phyloP scores from a whole-genome alignment of 2,113 vertebrate species.

The Chascanopsetta lugubris region DNA sequence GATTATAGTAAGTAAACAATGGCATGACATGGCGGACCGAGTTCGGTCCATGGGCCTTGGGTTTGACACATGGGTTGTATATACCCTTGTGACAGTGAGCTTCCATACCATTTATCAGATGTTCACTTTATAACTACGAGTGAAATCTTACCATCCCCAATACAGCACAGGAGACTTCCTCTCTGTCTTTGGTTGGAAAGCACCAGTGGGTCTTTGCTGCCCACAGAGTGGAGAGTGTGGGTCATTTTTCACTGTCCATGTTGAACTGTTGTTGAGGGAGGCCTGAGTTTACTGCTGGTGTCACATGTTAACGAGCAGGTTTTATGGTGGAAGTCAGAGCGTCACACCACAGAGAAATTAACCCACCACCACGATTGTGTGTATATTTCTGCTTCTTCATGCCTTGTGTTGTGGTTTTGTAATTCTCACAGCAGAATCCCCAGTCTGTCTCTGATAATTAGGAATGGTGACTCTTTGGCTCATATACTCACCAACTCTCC shows the following conservation, averaged over 20 bases:
- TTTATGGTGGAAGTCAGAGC: slow-evolving; percentile 51
- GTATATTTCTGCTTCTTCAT: slow-evolving; percentile 6
- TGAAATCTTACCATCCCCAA: slow-evolving; percentile 27
- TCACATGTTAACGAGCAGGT: slow-evolving; percentile 62
- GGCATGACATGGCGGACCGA: too few species aligned
- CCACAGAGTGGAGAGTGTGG: slow-evolving; percentile 20
- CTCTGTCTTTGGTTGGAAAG: slow-evolving; percentile 42
- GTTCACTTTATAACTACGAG: background rate
- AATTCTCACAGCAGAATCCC: background rate
- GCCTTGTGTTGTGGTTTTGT: background rate
- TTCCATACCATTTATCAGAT: background rate
- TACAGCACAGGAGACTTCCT: slow-evolving; percentile 19
- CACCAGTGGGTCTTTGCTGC: slow-evolving; percentile 41
- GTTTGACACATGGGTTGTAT: too few species aligned
- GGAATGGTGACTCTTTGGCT: background rate
- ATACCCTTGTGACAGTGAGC: background rate
- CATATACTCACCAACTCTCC: background rate
- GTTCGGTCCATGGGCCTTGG: too few species aligned
- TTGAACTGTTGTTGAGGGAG: slow-evolving; percentile 41
- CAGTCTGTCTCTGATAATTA: background rate
- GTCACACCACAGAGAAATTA: slow-evolving; percentile 50
- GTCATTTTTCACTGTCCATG: slow-evolving; percentile 64
- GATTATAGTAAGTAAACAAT: too few species aligned
- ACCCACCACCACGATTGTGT: slow-evolving; percentile 15
- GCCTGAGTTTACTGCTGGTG: slow-evolving; percentile 62